Evolutionary conservation across 2,888 invertebrate genomes (phyloP), one percentile per base, ranked within the genome.

Genomic region (Pomacea canaliculata): DNA sequence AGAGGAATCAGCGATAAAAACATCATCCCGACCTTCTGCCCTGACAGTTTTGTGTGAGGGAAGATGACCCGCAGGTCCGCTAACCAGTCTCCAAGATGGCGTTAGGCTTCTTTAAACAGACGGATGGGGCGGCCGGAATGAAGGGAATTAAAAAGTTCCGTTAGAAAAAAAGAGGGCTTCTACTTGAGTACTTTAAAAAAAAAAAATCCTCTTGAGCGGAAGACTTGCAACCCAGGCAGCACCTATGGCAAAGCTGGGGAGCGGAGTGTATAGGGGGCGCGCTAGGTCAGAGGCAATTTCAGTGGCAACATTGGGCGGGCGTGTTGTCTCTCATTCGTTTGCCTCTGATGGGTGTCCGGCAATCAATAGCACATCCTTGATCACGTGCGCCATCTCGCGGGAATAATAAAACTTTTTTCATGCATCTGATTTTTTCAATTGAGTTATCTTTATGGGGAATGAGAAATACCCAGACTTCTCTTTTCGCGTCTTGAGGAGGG

Each of bases 351-450:
- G 74, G 68, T 78, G 70, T 71, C 49, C 46, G 51, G 12, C 76
- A 71, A 76, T 78, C 78, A 73, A 78, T 78, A 78, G 72, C 75
- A 62, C 74, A 67, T 67, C 68, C 68, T 66, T 65, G 62, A 78
- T 75, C 71, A 68, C 74, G 19, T n/a, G 68, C 59, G 51, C 73
- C 66, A 73, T 72, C 78, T 69, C 75, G 63, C 56, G 67, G 59
- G 72, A 72, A 76, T 78, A 76, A 78, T 78, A 78, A 75, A 78
- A 78, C 76, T 71, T 71, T 71, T 76, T 76, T 76, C 76, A 78
- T 78, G 76, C 78, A 73, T 78, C 76, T 76, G 78, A 78, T 72
- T 78, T 78, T 78, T 78, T 78, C 78, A 78, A 78, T 78, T 70
- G 76, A 78, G 72, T 76, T 78, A 73, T 76, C 76, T 77, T 78